Base-by-base conservation (phyloP, 92 coral and sea anemone genomes). In the Pocillopora meandrina region DNA sequence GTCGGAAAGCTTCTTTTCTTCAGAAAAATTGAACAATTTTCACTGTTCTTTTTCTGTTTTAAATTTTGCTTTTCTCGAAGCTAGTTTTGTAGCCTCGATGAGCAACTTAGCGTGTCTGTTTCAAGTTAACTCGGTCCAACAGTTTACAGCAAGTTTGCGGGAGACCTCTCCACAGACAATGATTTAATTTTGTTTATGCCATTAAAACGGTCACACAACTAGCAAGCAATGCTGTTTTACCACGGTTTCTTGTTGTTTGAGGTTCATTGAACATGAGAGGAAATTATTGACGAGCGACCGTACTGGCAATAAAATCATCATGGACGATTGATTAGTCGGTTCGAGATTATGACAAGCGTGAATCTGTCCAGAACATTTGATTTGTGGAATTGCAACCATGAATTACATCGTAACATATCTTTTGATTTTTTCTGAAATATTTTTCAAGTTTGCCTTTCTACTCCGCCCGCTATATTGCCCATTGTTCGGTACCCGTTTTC, bases 401-500 rank as follows among this genome's bases (percentile, higher is more conserved):
- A 42, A 42, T 42, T 42, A 42, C 52, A 42, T 42, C 52, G 0
- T 42, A 42, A 42, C 52, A 7, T 2, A 7, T 42, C 52, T 42
- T 42, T 42, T 42, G 52, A 42, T 65, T 75, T 57, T 17, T 19
- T 36, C 5, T 71, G 9, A 9, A 18, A 5, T 9, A 36, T 80
- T 18, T 71, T 42, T 81, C 61, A 66, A 21, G 35, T 34, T 42
- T 6, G 47, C 85, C 47, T 74, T 8, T 19, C 70, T 55, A 77
- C 80, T 72, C 56, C 85, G 77, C 86, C 80, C 61, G 16, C 11
- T 6, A 47, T 47, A 60, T 49, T 42, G 18, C 57, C 56, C 14
- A 49, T 16, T 62, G 72, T 74, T 75, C 23, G 86, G 86, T 83
- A 83, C 86, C 86, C 80, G 86, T 83, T 64, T 36, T 13, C 71